A percentile compares a stretch with the other conserved stretches of the same genome.
phyloP scores from a whole-genome alignment of 2,113 vertebrate genomes.

The Ophthalmolycus amberensis region DNA sequence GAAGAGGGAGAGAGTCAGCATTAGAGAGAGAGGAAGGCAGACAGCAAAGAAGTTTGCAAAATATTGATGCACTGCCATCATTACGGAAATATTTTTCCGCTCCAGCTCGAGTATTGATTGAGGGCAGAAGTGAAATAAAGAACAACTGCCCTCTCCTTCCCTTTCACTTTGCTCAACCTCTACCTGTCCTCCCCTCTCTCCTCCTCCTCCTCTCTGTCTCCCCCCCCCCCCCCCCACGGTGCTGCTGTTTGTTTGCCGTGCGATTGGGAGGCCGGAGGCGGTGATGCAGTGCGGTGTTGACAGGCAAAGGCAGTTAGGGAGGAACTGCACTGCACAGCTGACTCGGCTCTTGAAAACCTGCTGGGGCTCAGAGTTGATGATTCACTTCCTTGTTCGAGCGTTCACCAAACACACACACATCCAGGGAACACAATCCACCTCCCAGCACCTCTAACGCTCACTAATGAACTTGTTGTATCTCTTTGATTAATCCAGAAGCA shows the following conservation, averaged over 20 bases:
- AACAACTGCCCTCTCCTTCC: not conserved
- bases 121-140: slow-evolving; percentile 28
- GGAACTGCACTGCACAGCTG: slow-evolving; percentile 53
- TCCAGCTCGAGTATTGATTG: slow-evolving; percentile 41
- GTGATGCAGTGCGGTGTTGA: slow-evolving; percentile 63
- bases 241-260: slow-evolving; percentile 46
- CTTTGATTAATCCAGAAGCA: too few relatives aligned
- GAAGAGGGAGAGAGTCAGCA: slow-evolving; percentile 2
- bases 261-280: slow-evolving; percentile 30
- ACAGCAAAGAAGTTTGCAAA: slow-evolving; percentile 33
- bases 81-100: slow-evolving; percentile 40
- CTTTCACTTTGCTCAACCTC: slow-evolving; percentile 28
- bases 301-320: slow-evolving; percentile 50
- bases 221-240: too few relatives aligned
- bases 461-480: too few relatives aligned
- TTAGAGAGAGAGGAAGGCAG: slow-evolving; percentile 18
- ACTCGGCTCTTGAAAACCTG: slow-evolving; percentile 64
- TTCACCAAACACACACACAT: slow-evolving; percentile 16
- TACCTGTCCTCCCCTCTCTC: not conserved
- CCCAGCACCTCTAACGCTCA: not conserved
- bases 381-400: slow-evolving; percentile 52
- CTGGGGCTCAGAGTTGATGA: slow-evolving; percentile 24
- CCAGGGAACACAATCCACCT: too few relatives aligned
- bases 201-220: not conserved
- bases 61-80: slow-evolving; percentile 27